These are phyloP conservation scores for Pharmacophagus antenor DNA, from an alignment of 2,888 invertebrate species.

Conservation along the genomic window DNA sequence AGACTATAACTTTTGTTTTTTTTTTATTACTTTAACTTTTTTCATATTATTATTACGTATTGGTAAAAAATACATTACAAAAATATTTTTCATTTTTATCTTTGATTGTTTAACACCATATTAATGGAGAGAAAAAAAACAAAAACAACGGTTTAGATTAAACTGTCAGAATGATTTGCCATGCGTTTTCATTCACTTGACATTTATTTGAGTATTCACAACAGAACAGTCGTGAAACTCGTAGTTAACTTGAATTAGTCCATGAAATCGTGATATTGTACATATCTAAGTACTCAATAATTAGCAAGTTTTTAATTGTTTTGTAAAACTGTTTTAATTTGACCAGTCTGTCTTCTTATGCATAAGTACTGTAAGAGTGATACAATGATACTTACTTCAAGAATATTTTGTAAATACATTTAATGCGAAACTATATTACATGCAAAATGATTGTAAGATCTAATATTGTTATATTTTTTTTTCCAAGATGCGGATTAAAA, in stretches of 20 bases:
- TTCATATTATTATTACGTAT: too few relatives aligned
- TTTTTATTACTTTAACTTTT: too few relatives aligned
- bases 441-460: constrained; percentile 20
- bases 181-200: constrained; percentile 38
- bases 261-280: constrained; percentile 8
- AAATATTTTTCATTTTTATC: too few relatives aligned
- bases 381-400: constrained; percentile 59
- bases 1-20: too few relatives aligned
- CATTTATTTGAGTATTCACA: constrained; percentile 34
- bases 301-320: constrained; percentile 13
- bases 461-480: constrained; percentile 9
- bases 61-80: too few relatives aligned
- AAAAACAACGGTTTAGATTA: neutral
- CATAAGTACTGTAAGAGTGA: constrained; percentile 42
- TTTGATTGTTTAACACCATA: too few relatives aligned
- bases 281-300: constrained; percentile 6
- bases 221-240: constrained; percentile 22
- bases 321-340: constrained; percentile 28
- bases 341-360: constrained; percentile 39
- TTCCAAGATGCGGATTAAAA: constrained; percentile 72
- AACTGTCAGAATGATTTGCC: constrained; percentile 27
- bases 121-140: constrained; percentile 1
- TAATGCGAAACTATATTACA: constrained; percentile 38
- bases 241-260: constrained; percentile 16
- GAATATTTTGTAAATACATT: constrained; percentile 66